Conservation (phyloP, 2,113 vertebrate species). For the Aphelocoma coerulescens region DNA sequence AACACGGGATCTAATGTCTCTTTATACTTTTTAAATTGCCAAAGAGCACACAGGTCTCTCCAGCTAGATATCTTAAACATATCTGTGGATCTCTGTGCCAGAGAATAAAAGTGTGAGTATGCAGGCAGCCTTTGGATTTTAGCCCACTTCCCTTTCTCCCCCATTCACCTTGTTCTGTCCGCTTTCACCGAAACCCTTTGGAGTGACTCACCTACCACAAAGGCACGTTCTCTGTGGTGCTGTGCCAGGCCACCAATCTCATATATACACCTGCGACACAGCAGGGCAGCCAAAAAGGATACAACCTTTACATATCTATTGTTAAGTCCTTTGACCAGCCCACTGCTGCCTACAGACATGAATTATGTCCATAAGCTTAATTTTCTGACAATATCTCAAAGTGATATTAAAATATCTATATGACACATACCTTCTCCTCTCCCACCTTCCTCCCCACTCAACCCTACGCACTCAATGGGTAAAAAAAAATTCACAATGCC, state of each 20-base stretch:
- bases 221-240: not conserved
- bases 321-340: not conserved
- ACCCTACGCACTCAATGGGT: not conserved
- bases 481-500: not conserved
- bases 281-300: not conserved
- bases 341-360: not conserved
- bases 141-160: not conserved
- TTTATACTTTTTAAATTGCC: not conserved
- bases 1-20: not conserved
- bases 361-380: constrained; percentile 8
- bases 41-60: not conserved
- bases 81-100: not conserved
- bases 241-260: not conserved
- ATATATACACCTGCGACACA: fast-evolving
- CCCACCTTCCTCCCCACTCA: not conserved
- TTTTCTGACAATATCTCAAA: constrained; percentile 17
- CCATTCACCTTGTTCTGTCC: not conserved
- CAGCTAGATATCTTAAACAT: not conserved
- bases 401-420: not conserved
- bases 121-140: not conserved
- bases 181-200: not conserved
- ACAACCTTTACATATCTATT: not conserved
- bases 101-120: not conserved
- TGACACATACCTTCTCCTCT: not conserved
- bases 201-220: not conserved